phyloP scores from a whole-genome alignment of 2,797 vertebrate species.

The Melanotaenia parkinsoni region DNA sequence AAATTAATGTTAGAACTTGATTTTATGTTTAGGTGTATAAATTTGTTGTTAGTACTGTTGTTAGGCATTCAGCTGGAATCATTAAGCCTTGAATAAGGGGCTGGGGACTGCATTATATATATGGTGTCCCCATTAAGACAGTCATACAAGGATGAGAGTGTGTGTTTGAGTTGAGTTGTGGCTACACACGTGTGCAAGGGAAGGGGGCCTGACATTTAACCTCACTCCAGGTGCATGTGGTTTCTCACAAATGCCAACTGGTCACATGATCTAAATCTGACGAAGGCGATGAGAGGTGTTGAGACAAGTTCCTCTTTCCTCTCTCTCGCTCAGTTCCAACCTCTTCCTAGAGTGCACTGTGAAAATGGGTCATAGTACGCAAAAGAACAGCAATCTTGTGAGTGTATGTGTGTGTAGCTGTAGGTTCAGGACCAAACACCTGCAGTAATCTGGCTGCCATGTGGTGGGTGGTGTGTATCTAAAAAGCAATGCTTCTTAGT shows the following conservation, averaged over 20 bases:
- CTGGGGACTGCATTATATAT: not conserved
- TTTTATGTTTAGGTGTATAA: not conserved
- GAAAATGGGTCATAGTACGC: constrained; percentile 66
- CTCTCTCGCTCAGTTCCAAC: constrained; percentile 31
- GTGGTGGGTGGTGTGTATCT: constrained; percentile 45
- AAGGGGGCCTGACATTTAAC: constrained; percentile 87
- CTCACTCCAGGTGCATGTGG: constrained; percentile 90
- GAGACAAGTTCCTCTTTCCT: constrained; percentile 60
- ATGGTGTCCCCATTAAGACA: not conserved
- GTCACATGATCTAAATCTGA: constrained; percentile 86
- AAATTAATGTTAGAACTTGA: not conserved
- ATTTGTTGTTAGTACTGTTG: not conserved
- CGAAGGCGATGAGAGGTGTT: constrained; percentile 77
- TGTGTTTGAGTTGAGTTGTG: constrained; percentile 40
- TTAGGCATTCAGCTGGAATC: not conserved
- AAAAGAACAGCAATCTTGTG: constrained; percentile 37
- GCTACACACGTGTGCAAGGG: constrained; percentile 28
- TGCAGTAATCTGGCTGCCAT: constrained; percentile 59
- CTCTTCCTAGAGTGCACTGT: constrained; percentile 41
- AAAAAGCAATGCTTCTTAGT: constrained; percentile 32
- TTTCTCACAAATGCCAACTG: constrained; percentile 90
- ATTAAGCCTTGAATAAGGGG: not conserved
- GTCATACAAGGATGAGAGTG: constrained; percentile 7
- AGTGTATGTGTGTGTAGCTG: constrained; percentile 14
- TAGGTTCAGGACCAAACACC: constrained; percentile 52